A percentile compares a stretch with the other conserved stretches of the same genome.
Conservation (phyloP, 2,113 vertebrate genomes). For the pig (Sus scrofa) region DNA sequence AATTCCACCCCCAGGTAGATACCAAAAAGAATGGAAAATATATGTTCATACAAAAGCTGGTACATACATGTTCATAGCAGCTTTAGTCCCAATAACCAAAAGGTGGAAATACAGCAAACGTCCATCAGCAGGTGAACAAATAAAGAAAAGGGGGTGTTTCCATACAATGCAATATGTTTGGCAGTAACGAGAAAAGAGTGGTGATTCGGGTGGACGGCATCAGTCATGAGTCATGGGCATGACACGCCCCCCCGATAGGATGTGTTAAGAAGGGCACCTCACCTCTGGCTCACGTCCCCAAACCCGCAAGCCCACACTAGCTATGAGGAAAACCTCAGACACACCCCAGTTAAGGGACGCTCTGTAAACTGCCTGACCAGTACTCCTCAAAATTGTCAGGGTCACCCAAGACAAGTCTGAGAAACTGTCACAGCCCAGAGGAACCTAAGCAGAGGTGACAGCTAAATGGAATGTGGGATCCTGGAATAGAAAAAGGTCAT, state of each 20-base stretch:
- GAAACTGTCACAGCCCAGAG: no score
- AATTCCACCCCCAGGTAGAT: background rate
- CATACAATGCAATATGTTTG: background rate
- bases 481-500: background rate
- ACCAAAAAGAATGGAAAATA: background rate
- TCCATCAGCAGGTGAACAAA: background rate
- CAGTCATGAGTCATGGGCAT: no score
- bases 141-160: background rate
- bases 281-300: no score
- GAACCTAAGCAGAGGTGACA: background rate
- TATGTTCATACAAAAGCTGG: background rate
- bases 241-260: no score
- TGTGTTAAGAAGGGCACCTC: background rate
- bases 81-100: background rate
- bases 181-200: background rate
- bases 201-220: no score
- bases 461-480: fast-evolving
- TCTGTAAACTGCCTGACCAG: background rate
- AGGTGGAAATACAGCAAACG: background rate
- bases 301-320: background rate
- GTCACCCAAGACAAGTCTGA: background rate
- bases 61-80: background rate
- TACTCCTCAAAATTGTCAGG: background rate
- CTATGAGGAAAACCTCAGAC: background rate
- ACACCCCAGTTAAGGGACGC: fast-evolving